A percentile compares a stretch with the other conserved stretches of the same genome.
These are phyloP conservation scores for Anagyrus pseudococci DNA, from an alignment of 2,888 invertebrate genomes.

Conservation along the genomic window DNA sequence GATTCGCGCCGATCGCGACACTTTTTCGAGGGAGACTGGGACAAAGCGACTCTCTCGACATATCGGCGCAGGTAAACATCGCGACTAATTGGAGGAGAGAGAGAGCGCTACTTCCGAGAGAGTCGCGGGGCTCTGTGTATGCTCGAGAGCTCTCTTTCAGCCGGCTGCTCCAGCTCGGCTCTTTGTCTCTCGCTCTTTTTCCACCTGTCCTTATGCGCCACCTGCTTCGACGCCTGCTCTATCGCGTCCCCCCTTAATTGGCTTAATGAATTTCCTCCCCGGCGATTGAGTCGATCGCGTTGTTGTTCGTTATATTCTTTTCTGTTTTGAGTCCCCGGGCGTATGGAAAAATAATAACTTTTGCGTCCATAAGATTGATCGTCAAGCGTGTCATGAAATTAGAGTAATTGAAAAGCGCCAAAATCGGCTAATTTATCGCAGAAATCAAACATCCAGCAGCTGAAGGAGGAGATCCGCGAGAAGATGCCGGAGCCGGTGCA, in stretches of 20 bases:
- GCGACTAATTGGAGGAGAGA: conserved; percentile 57
- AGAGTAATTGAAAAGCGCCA: no score
- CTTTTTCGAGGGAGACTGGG: no score
- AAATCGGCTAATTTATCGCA: conserved; percentile 42
- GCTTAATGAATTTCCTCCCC: conserved; percentile 41
- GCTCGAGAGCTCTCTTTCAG: conserved; percentile 52
- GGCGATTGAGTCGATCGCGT: conserved; percentile 26
- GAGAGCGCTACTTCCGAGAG: no score
- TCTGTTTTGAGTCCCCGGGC: neutral
- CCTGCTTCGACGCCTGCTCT: conserved; percentile 36
- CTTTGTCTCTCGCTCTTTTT: conserved; percentile 46
- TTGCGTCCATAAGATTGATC: no score
- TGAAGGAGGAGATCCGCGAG: conserved; percentile 71
- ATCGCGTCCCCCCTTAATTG: conserved; percentile 40
- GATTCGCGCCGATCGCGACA: no score
- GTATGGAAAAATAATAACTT: no score
- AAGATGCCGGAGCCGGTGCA: conserved; percentile 57
- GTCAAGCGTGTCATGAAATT: no score
- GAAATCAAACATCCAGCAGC: conserved; percentile 71
- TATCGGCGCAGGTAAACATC: no score
- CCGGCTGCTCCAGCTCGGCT: conserved; percentile 46
- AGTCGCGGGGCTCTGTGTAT: no score
- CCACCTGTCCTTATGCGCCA: conserved; percentile 37
- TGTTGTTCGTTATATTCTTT: neutral
- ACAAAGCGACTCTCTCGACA: no score